Percentiles rank a stretch among this genome's conserved stretches.
These are phyloP conservation scores for Corythornis madagascariensis DNA, from an alignment of 2,113 vertebrate species.

Conservation along the genomic window DNA sequence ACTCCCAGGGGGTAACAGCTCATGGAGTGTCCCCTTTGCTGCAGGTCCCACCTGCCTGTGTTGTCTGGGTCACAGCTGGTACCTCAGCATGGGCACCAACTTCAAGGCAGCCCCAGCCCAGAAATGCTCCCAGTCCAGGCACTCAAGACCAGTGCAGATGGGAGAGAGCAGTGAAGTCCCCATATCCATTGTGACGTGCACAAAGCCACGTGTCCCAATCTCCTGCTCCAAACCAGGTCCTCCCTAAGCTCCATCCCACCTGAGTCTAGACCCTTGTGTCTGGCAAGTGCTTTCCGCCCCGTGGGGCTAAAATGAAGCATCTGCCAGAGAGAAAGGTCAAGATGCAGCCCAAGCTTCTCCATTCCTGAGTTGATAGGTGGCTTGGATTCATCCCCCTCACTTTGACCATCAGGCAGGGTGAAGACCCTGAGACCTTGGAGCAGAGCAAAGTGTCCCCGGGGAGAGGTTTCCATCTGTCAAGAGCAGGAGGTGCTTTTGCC, in stretches of 20 bases:
- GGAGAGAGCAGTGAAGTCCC: background rate
- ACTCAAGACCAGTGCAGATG: accelerated
- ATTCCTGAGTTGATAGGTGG: no score
- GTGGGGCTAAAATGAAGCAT: background rate
- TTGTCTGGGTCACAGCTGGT: no score
- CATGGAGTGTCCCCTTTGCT: accelerated
- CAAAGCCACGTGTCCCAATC: accelerated
- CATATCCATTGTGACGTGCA: accelerated
- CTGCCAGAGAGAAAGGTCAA: background rate
- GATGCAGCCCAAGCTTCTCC: background rate
- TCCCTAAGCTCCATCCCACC: background rate
- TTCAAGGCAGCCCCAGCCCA: background rate
- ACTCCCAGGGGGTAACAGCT: background rate
- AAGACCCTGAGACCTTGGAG: background rate
- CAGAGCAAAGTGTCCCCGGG: background rate
- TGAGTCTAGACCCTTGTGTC: background rate
- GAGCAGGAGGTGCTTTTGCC: background rate
- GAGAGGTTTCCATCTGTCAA: background rate
- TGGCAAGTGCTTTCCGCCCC: accelerated
- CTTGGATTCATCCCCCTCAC: background rate
- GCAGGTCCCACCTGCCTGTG: background rate
- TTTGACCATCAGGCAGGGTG: background rate
- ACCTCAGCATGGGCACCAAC: background rate
- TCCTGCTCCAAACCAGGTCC: accelerated
- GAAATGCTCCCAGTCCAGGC: background rate